A percentile compares a stretch with the other conserved stretches of the same genome.
Evolutionary conservation across 2,113 vertebrate genomes (phyloP).

Genomic region (Phyllopteryx taeniolatus): DNA sequence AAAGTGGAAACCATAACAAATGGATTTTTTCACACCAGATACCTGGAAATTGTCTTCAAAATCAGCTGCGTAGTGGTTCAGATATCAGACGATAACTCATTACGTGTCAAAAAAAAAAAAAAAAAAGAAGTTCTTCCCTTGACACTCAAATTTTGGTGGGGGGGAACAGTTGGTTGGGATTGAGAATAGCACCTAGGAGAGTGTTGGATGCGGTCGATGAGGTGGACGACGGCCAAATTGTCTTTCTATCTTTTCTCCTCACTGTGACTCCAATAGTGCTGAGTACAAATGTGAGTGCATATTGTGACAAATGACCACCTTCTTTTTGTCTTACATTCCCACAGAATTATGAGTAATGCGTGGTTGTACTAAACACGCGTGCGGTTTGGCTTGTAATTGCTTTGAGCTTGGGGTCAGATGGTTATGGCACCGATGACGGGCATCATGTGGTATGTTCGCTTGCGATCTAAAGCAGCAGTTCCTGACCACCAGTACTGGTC

Average conservation of each 20-base stretch:
- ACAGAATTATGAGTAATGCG: constrained; percentile 13
- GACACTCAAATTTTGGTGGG: not conserved
- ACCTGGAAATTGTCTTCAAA: not conserved
- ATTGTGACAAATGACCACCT: not conserved
- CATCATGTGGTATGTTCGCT: constrained; percentile 39
- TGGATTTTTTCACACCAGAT: not conserved
- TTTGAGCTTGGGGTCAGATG: constrained; percentile 46
- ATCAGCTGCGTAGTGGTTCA: not conserved
- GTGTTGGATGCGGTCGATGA: not conserved
- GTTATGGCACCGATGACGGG: constrained; percentile 48
- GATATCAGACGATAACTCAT: no score
- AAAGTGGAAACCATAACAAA: not conserved
- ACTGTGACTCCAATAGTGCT: not conserved
- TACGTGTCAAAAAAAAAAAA: no score
- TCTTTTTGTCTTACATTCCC: constrained; percentile 21
- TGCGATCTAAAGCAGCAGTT: constrained; percentile 32
- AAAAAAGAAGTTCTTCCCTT: not conserved
- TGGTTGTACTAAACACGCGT: constrained; percentile 29
- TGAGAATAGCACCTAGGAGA: not conserved
- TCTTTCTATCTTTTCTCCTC: not conserved
- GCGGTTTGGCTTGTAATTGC: constrained; percentile 44
- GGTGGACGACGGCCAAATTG: not conserved
- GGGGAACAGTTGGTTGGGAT: not conserved
- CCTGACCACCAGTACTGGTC: no score
- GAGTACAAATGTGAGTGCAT: no score